Evolutionary conservation across 2,888 invertebrate genomes (phyloP), one percentile per base, ranked within the genome.

Genomic region (Oscheius onirici): DNA sequence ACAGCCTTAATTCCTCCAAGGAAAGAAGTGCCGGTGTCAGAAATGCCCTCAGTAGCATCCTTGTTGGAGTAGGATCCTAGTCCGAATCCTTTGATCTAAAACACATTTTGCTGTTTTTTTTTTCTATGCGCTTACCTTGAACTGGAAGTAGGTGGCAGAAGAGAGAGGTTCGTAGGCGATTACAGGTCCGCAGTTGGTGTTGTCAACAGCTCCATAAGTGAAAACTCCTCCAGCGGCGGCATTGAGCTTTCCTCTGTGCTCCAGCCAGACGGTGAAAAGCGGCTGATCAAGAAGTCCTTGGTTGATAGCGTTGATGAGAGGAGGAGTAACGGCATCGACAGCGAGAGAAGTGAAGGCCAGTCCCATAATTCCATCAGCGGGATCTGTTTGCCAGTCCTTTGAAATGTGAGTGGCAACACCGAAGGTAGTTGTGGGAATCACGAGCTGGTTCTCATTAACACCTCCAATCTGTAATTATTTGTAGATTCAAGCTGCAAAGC

Each of bases 271-370:
- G 46, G 76, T 78, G 74, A 78, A 78, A 11, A 78, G 70, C 11
- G 78, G 76, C 61, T 71, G 71, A 51, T 76, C 74, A 17, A 78
- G 74, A 15, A 76, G 69, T 13, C 60, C 55, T 43, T 97, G 95
- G 54, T 91, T 90, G 73, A 94, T 91, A 93, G 97, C 94, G 88
- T 93, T 93, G 89, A 96, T 92, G 89, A 97, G 95, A 61, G 95
- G 93, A 0, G 97, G 95, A 54, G 91, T 90, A 60, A 97, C 95
- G 71, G 92, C 92, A 90, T 95, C 95, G 73, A 97, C 95, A 0
- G 96, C 91, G 87, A 99, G 96, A 26, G 91, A 92, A 82, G 91
- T 91, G 73, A 77, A 71, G 28, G 73, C 66, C 55, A 79, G 67
- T 40, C 74, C 76, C 44, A 79, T 73, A 58, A 79, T 79, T 24